phyloP scores from a whole-genome alignment of 2,113 vertebrate genomes.

The Zingel zingel region DNA sequence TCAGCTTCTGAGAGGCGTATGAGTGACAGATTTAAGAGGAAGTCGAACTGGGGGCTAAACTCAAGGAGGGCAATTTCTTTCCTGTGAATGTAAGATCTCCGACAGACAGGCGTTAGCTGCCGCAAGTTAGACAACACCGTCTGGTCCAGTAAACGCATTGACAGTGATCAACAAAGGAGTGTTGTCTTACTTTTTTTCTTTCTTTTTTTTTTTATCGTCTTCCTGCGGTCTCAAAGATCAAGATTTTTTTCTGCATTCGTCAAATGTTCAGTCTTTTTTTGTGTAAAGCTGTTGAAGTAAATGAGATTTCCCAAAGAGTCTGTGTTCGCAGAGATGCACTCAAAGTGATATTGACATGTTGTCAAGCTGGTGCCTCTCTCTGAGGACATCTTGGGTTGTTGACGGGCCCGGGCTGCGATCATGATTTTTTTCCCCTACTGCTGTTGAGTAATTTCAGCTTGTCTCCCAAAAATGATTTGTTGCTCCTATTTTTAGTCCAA shows the following conservation, averaged over 20 bases:
- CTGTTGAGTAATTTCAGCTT: constrained; percentile 82
- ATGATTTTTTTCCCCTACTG: constrained; percentile 77
- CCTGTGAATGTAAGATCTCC: constrained; percentile 76
- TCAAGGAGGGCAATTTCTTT: constrained; percentile 75
- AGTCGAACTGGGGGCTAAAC: constrained; percentile 81
- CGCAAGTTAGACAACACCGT: constrained; percentile 81
- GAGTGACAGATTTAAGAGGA: constrained; percentile 84
- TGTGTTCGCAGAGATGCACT: constrained; percentile 78
- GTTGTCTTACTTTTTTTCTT: constrained; percentile 77
- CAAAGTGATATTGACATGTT: constrained; percentile 88
- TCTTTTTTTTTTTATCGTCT: constrained; percentile 72
- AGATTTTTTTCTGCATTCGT: constrained; percentile 66
- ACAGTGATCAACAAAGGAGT: constrained; percentile 88
- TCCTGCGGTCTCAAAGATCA: constrained; percentile 83
- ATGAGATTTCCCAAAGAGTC: constrained; percentile 86
- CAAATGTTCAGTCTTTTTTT: constrained; percentile 77
- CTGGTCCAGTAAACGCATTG: constrained; percentile 83
- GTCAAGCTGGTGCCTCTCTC: constrained; percentile 84
- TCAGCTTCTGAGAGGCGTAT: constrained; percentile 80
- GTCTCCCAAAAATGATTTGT: constrained; percentile 81
- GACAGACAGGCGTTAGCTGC: constrained; percentile 71
- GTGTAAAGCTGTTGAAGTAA: constrained; percentile 79
- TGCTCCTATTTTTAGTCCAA: constrained; percentile 84
- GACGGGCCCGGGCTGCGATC: constrained; percentile 81
- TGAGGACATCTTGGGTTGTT: constrained; percentile 82